Evolutionary conservation across 2,888 invertebrate species (phyloP).

Genomic region (Temnothorax ravouxi): DNA sequence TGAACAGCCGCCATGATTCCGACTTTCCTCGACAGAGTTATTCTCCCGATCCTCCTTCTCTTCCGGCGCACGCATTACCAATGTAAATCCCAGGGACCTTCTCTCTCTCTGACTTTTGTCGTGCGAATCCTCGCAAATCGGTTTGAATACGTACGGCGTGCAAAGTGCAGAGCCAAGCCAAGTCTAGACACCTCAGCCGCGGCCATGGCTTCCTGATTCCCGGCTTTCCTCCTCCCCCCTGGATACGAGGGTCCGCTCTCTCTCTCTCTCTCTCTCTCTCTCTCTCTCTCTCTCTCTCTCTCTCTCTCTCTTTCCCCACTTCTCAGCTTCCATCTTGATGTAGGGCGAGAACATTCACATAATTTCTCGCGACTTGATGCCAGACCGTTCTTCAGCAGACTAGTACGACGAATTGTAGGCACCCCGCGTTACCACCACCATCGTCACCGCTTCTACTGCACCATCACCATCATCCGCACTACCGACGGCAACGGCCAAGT

Average conservation of each 20-base stretch:
- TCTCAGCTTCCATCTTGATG: constrained; percentile 66
- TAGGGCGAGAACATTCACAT: constrained; percentile 80
- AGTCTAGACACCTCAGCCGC: constrained; percentile 80
- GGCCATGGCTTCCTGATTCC: constrained; percentile 64
- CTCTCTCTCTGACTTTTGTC: constrained; percentile 79
- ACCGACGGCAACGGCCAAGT: constrained; percentile 80
- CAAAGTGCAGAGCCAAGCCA: constrained; percentile 74
- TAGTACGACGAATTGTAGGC: constrained; percentile 80
- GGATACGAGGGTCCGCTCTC: constrained; percentile 12
- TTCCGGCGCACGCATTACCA: constrained; percentile 78
- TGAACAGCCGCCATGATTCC: constrained; percentile 59
- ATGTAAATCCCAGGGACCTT: constrained; percentile 79
- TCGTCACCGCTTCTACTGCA: constrained; percentile 59
- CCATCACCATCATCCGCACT: constrained; percentile 73
- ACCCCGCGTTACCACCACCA: constrained; percentile 65
- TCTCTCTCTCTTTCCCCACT: too few species aligned
- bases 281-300: too few species aligned
- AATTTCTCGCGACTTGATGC: constrained; percentile 83
- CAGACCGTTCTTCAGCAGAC: constrained; percentile 79
- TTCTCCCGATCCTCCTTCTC: constrained; percentile 24
- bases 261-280: too few species aligned
- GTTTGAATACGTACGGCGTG: constrained; percentile 80
- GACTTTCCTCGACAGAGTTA: constrained; percentile 63
- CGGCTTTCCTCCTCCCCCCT: constrained; percentile 14
- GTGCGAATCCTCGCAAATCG: constrained; percentile 83